Base-by-base conservation (phyloP, 2,888 invertebrate species). In the Orgyia antiqua region DNA sequence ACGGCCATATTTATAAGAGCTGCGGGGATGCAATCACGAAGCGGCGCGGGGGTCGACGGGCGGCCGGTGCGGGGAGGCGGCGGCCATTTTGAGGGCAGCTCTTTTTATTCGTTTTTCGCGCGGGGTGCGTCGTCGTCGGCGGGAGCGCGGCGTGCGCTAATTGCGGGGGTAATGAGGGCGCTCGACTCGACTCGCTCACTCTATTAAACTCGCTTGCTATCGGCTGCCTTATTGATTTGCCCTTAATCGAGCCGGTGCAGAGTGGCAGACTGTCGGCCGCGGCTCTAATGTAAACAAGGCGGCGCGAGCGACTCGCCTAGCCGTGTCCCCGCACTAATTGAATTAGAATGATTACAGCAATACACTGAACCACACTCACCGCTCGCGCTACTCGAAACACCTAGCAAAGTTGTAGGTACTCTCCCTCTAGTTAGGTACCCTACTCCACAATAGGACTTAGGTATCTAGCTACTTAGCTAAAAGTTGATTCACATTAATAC, bases 11-110 rank as follows among this genome's bases (percentile, higher is more conserved):
- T 87, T 87, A 87, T 87, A 87, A 86, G 86, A 86, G 87, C 84
- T 86, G 84, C 84, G 86, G 87, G 86, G 87, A 84, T 87, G 87
- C 86, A 86, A 87, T 86, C 86, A 84, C 84, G 86, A 87, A 84
- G 82, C 82, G 82, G 83, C 75, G 84, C 77, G 84, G 79, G 84
- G 79, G 70, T 63, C 65, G 73, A 67, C 67, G 71, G 76, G 76
- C 57, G 71, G 62, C 56, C 65, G 73, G 76, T 13, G 36, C 27
- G 36, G 31, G 13, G 27, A 73, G 79, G 79, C 88, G 89, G 90
- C 90, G 89, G 90, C 90, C 90, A 90, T 90, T 90, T 90, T 90
- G 90, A 90, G 90, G 90, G 89, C 89, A 88, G 89, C 88, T 89
- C 89, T 88, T 87, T 87, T 87, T 84, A 83, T 89, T 88, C 86